Evolutionary conservation across 2,888 invertebrate genomes (phyloP), one percentile per base, ranked within the genome.

Genomic region (Chymomyza procnemis): DNA sequence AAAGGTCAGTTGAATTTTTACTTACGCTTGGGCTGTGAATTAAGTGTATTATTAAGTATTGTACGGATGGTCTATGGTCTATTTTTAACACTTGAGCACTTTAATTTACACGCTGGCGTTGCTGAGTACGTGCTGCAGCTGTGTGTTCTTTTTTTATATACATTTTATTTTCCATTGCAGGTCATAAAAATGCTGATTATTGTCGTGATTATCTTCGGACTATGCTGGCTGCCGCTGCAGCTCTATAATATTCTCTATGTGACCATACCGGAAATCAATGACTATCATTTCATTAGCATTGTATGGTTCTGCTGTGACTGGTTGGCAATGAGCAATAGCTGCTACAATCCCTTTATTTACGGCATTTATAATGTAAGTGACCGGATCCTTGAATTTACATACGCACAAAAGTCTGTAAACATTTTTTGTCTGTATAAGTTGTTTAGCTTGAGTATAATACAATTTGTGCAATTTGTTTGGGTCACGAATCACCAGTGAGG

Each of bases 261-360:
- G 14, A 94, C 94, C 66, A 94, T 94, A 80, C 93, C 94, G 47
- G 91, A 92, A 76, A 94, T 95, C 80, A 95, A 95, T 88, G 93
- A 94, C 85, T 96, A 95, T 90, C 93, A 92, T 79, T 96, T 95
- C 89, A 96, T 97, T 87, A 96, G 96, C 90, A 95, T 97, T 58
- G 93, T 97, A 67, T 97, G 95, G 93, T 96, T 97, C 91, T 95
- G 95, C 89, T 95, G 94, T 85, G 96, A 97, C 90, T 96, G 96
- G 96, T 91, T 97, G 88, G 95, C 95, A 1, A 96, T 96, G 96
- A 96, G 96, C 86, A 97, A 97, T 88, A 96, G 96, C 66, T 97
- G 97, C 90, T 96, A 95, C 90, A 97, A 97, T 90, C 97, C 97
- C 0, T 96, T 97, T 88, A 96, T 97, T 82, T 97, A 97, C 88